Evolutionary conservation across 2,797 vertebrate genomes (phyloP).

Genomic region (Mallotus villosus): DNA sequence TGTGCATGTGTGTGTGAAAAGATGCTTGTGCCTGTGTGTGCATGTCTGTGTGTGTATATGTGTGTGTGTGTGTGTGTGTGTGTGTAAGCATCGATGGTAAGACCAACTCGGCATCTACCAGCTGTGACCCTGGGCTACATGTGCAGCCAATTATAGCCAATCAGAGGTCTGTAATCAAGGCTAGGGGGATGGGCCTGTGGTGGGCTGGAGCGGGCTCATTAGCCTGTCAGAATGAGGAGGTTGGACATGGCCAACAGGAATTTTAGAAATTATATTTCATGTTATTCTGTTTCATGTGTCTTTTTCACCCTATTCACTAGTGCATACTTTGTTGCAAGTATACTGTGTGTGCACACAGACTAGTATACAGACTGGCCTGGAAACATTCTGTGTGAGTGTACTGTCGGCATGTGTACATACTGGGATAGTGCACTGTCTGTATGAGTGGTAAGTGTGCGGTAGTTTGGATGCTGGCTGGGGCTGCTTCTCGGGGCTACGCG

Average conservation of each 20-base stretch:
- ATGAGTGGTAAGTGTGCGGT: no score
- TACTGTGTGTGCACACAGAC: no score
- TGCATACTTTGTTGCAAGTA: constrained; percentile 10
- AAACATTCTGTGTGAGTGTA: no score
- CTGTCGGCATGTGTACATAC: no score
- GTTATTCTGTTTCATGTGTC: not conserved
- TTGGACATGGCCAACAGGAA: constrained; percentile 35
- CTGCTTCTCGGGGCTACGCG: constrained; percentile 25
- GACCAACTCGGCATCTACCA: constrained; percentile 34
- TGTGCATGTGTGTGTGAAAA: constrained; percentile 4
- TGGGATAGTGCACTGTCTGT: no score
- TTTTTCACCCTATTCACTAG: constrained; percentile 24
- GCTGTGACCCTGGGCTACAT: constrained; percentile 68
- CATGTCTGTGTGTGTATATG: not conserved
- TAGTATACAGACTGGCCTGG: no score
- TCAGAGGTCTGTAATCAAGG: constrained; percentile 74
- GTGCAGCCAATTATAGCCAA: constrained; percentile 76
- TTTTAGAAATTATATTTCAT: constrained; percentile 34
- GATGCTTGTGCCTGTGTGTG: not conserved
- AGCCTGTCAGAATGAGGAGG: constrained; percentile 64
- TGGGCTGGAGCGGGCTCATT: constrained; percentile 51
- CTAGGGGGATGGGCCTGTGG: constrained; percentile 45
- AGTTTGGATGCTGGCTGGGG: not conserved
- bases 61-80: not conserved
- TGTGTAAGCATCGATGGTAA: constrained; percentile 20